Evolutionary conservation across 2,113 vertebrate species (phyloP), one percentile per base, ranked within the genome.

Genomic region (Pachypanchax playfairii): DNA sequence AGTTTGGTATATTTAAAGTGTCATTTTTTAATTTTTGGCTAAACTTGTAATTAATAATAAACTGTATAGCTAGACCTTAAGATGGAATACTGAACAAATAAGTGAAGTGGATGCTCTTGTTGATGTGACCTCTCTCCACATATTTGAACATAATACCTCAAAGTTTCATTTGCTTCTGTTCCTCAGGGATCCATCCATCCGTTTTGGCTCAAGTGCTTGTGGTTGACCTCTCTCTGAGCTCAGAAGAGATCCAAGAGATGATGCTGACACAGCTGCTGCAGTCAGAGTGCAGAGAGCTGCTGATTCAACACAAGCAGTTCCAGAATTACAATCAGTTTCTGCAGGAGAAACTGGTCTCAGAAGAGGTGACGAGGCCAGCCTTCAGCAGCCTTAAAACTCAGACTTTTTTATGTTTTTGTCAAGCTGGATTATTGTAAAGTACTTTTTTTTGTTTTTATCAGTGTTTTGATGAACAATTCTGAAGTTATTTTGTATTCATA

Each of bases 141-240:
- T 15, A 46, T 35, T 0, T 31, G 5, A 64, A 73, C 53, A 4
- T 24, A 22, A 21, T 8, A 4, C 64, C 41, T 29, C 4, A 61
- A 54, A 12, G 22, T 28, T 24, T 25, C 31, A 22, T 68, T 15
- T 50, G 11, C 54, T 67, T 44, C 41, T 47, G 33, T 60, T 62
- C 21, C 38, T 18, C 74, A 96, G 94, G 84, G 42, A 70, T 94
- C 49, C 91, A 91, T 44, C 79, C 75, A 0, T 82, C 84, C 14
- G 46, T 93, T 28, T 68, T 95, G 71, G 87, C 92, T 56, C 54
- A 71, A 47, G 72, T 95, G 10, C 76, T 74, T 14, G 78, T 95
- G 15, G 75, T 94, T 42, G 92, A 95, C 81, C 80, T 95, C 70
- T 86, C 91, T 46, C 77, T 91, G 49, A 90, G 91, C 75, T 60